phyloP scores from a whole-genome alignment of 2,113 vertebrate genomes.

The Prolemur simus region DNA sequence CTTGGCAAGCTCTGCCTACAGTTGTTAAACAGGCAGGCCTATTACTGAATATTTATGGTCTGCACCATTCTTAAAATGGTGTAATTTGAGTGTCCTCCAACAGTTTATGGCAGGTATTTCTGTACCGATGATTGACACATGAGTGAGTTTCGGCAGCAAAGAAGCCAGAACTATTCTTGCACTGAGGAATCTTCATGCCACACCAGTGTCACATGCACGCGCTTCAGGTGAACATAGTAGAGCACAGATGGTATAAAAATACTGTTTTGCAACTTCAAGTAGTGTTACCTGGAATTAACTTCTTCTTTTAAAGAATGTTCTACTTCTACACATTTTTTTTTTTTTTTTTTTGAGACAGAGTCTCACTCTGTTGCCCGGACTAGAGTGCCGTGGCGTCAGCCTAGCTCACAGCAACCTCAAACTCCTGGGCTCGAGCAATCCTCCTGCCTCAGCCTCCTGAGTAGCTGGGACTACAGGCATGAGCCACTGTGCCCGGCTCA shows the following conservation, averaged over 20 bases:
- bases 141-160: background rate
- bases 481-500: too few relatives aligned
- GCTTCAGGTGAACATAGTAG: background rate
- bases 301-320: slow-evolving; percentile 35
- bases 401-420: too few relatives aligned
- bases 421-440: too few relatives aligned
- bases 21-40: slow-evolving; percentile 43
- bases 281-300: slow-evolving; percentile 1
- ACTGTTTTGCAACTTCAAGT: background rate
- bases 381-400: too few relatives aligned
- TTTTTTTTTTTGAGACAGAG: too few relatives aligned
- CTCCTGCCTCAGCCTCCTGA: too few relatives aligned
- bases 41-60: slow-evolving; percentile 56
- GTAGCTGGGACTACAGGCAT: too few relatives aligned
- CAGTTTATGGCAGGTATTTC: slow-evolving; percentile 42
- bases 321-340: too few relatives aligned
- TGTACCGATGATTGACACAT: background rate
- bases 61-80: slow-evolving; percentile 12
- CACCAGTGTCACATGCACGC: background rate
- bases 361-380: too few relatives aligned
- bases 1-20: slow-evolving; percentile 34
- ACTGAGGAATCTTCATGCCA: background rate
- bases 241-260: background rate
- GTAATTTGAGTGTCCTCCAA: background rate
- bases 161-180: background rate